Base-by-base conservation (phyloP, 2,888 invertebrate genomes). In the Tillus elongatus region DNA sequence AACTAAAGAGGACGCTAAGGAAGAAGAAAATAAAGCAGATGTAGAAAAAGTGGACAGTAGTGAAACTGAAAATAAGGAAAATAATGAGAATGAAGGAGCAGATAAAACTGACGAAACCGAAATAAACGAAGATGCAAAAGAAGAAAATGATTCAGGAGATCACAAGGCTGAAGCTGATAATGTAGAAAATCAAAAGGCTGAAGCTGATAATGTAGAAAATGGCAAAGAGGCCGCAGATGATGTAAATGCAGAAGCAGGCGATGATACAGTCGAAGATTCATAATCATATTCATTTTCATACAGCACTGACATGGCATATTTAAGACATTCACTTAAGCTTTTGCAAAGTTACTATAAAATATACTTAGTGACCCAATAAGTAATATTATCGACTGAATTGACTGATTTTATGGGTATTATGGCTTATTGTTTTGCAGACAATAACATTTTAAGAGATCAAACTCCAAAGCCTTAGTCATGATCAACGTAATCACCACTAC, bases 21-120 rank as follows among this genome's bases (percentile, higher is more conserved):
- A 35, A n/a, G 37, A 33, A 2, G 37, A 41, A 41, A 49, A 49
- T 27, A 33, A 40, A 15, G 13, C 36, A 31, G 40, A 43, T 13
- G 57, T 57, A 38, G 50, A 55, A 33, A 57, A 64, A 35, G 59
- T 58, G 60, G 42, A 36, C 19, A 37, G 45, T 50, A 39, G 26
- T 27, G 31, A 32, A 33, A 36, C 14, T 26, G 50, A 15, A 19
- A 38, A 42, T 30, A 42, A 40, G 29, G 39, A 44, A 35, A 35
- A 43, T 34, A 34, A 39, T 39, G 33, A 36, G 26, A 41, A 40
- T 15, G 44, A 44, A 24, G 44, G 45, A 24, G 45, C 49, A 42
- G 40, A 37, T 40, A 40, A 42, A 15, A 41, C 41, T 35, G 46
- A 52, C 37, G 40, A 43, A 30, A 42, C 39, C 11, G 45, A 47